phyloP scores from a whole-genome alignment of 2,113 vertebrate species.

The Elanoides forficatus region DNA sequence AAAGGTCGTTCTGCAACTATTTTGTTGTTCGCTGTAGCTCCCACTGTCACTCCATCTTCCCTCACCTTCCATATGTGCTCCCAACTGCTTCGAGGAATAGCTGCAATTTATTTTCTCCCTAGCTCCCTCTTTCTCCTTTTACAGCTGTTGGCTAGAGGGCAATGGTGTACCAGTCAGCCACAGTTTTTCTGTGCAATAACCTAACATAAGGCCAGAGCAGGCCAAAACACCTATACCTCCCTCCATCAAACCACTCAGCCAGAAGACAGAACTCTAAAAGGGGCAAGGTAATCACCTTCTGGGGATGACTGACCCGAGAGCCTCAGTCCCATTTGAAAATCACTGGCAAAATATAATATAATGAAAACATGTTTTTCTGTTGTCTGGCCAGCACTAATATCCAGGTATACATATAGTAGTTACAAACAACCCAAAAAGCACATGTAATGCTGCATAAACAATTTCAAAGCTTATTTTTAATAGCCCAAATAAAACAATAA shows the following conservation, averaged over 20 bases:
- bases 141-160: neutral
- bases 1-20: constrained; percentile 11
- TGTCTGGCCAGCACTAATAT: neutral
- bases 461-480: neutral
- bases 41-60: neutral
- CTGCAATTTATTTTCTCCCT: neutral
- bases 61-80: neutral
- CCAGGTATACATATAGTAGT: neutral
- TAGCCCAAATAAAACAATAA: neutral
- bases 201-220: neutral
- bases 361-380: neutral
- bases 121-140: neutral
- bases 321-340: neutral
- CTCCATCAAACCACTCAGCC: neutral
- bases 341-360: neutral
- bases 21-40: neutral
- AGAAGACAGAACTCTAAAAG: neutral
- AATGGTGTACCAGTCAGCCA: neutral
- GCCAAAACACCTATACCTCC: neutral
- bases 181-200: neutral
- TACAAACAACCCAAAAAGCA: neutral
- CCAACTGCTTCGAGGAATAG: neutral
- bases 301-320: neutral
- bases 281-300: neutral
- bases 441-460: neutral